Conservation (phyloP, 1,140 invertebrate genomes). For the Uloborus diversus region DNA sequence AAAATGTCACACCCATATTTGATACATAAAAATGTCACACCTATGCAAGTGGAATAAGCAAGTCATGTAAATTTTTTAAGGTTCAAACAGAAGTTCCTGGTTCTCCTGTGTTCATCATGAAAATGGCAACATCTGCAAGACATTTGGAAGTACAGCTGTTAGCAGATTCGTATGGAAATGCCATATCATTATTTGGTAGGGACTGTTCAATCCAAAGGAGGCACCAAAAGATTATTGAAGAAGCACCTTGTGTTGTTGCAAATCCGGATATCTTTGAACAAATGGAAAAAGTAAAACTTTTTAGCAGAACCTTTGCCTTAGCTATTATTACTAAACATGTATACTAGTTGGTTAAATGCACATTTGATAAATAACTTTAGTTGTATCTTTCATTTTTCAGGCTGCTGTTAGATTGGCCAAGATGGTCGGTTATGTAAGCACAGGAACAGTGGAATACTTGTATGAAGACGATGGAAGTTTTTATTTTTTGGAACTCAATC, state of each 20-base stretch:
- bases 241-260: constrained; percentile 82
- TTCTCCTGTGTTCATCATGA: constrained; percentile 75
- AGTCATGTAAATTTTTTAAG: too few relatives aligned
- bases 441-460: constrained; percentile 98
- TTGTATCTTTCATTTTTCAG: constrained; percentile 68
- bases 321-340: too few relatives aligned
- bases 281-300: constrained; percentile 94
- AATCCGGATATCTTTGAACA: constrained; percentile 89
- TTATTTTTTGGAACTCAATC: constrained; percentile 98
- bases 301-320: too few relatives aligned
- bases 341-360: too few relatives aligned
- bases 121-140: constrained; percentile 57
- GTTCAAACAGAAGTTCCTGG: constrained; percentile 98
- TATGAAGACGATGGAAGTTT: constrained; percentile 91
- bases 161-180: constrained; percentile 68
- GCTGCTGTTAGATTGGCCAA: constrained; percentile 96
- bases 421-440: constrained; percentile 99
- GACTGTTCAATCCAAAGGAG: constrained; percentile 69
- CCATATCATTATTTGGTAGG: constrained; percentile 68
- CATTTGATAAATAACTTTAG: too few relatives aligned
- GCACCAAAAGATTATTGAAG: constrained; percentile 69
- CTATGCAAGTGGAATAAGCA: too few relatives aligned
- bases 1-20: too few relatives aligned
- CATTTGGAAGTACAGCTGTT: constrained; percentile 62
- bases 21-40: too few relatives aligned